Evolutionary conservation across 2,888 invertebrate species (phyloP), one percentile per base, ranked within the genome.

Genomic region (Drosophila kokeensis): DNA sequence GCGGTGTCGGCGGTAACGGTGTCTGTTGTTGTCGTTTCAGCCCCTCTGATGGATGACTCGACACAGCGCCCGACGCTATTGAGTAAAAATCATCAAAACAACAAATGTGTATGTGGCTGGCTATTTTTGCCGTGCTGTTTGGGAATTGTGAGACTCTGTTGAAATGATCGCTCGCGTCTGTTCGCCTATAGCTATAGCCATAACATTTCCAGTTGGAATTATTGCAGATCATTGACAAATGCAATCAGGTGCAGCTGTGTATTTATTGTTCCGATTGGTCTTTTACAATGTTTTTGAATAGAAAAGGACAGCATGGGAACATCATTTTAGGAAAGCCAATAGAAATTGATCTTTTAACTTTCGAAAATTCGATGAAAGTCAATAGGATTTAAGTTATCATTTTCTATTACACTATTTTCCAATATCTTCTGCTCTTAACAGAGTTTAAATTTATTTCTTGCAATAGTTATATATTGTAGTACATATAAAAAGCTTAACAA

Each of bases 21-120:
- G 68, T 70, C 67, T 73, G 68, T 68, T 76, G 73, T 67, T 76
- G 66, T 69, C 65, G 69, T 62, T 74, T 63, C 50, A 40, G 72
- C 70, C 70, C 68, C 75, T 73, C 69, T 76, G 79, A 74, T 79
- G 79, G 74, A 79, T 79, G 81, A 81, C 73, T 79, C 77, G 78
- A 30, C 81, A 71, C 54, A 64, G 60, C 67, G 63, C 27, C 40
- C 48, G 53, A 32, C 45, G 50, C 40, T 36, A 58, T 58, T 50
- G 60, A 67, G 68, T 61, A 45, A 45, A 73, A 78, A 65, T 73
- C 55, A 63, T 74, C 75, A 66, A 76, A 76, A 76, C 61, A 78
- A 60, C 73, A 60, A 54, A 57, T 55, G 27, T 54, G 24, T 38
- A 58, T 67, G 54, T 54, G 67, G 42, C 54, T 55, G 64, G 60